Base-by-base conservation (phyloP, 2,888 invertebrate species). In the Serripes groenlandicus region DNA sequence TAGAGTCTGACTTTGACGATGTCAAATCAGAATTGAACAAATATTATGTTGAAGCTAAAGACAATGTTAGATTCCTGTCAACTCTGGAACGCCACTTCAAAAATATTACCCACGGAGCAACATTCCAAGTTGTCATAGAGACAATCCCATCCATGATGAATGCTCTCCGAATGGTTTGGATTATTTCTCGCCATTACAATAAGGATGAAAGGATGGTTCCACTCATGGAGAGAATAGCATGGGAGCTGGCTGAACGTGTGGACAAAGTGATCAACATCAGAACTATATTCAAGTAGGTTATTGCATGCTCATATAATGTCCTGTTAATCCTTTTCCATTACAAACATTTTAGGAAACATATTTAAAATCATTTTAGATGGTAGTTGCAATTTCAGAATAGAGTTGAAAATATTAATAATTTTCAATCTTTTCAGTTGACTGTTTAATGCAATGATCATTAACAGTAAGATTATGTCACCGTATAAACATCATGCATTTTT, bases 161-260 rank as follows among this genome's bases (percentile, higher is more conserved):
- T 85, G 97, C 97, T 1, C 94, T 98, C 54, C 96, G 97, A 89
- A 97, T 98, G 96, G 97, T 98, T 92, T 98, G 98, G 98, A 97
- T 98, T 70, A 96, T 98, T 74, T 98, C 98, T 0, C 95, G 96
- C 71, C 97, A 98, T 91, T 98, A 97, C 93, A 97, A 97, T 82
- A 96, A 95, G 0, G 98, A 98, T 92, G 97, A 97, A 83, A 96
- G 97, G 78, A 98, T 98, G 98, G 96, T 97, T 34, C 96, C 97
- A 0, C 95, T 99, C 2, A 95, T 98, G 93, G 96, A 97, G 81
- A 96, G 97, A 90, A 97, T 98, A 89, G 97, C 97, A 0, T 97
- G 97, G 96, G 97, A 97, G 9, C 95, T 98, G 7, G 96, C 97
- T 69, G 96, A 97, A 82, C 97, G 97, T 94, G 96, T 97, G 3